phyloP scores from a whole-genome alignment of 2,113 vertebrate genomes.

The Pseudorhombus dupliciocellatus region DNA sequence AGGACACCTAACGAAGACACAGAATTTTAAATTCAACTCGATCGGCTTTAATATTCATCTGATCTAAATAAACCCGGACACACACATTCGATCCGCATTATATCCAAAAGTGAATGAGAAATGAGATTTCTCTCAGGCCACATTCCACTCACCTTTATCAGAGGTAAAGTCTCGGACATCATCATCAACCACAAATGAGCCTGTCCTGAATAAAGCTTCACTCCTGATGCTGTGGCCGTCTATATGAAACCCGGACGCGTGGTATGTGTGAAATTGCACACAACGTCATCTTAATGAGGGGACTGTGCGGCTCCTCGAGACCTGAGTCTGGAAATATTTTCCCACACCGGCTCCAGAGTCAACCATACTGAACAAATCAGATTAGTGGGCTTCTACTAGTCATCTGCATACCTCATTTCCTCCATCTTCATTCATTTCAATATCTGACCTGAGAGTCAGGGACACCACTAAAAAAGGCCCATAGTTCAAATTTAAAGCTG shows the following conservation, averaged over 20 bases:
- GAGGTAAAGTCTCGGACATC: slow-evolving; percentile 61
- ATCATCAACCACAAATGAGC: slow-evolving; percentile 26
- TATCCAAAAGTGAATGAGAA: not conserved
- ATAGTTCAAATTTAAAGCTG: not conserved
- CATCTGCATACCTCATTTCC: slow-evolving; percentile 72
- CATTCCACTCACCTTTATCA: slow-evolving; percentile 66
- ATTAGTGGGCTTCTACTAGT: slow-evolving; percentile 78
- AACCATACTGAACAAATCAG: slow-evolving; percentile 85
- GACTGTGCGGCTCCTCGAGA: slow-evolving; percentile 55
- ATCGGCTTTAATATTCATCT: not conserved
- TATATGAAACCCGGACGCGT: slow-evolving; percentile 17
- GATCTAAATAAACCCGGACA: not conserved
- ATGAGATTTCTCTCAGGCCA: not conserved
- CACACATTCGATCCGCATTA: not conserved
- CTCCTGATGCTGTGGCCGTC: slow-evolving; percentile 9
- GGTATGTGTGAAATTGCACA: slow-evolving; percentile 63
- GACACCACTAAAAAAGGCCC: not conserved
- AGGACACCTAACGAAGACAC: slow-evolving; percentile 53
- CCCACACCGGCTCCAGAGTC: slow-evolving; percentile 81
- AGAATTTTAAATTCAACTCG: not conserved
- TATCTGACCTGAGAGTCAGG: slow-evolving; percentile 53
- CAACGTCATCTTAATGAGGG: slow-evolving; percentile 58
- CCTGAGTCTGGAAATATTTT: slow-evolving; percentile 73
- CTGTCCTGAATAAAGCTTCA: slow-evolving; percentile 13
- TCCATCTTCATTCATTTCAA: slow-evolving; percentile 65